Percentiles rank a stretch among this genome's conserved stretches.
These are phyloP conservation scores for Acrobasis suavella DNA, from an alignment of 2,888 invertebrate species.

Conservation along the genomic window DNA sequence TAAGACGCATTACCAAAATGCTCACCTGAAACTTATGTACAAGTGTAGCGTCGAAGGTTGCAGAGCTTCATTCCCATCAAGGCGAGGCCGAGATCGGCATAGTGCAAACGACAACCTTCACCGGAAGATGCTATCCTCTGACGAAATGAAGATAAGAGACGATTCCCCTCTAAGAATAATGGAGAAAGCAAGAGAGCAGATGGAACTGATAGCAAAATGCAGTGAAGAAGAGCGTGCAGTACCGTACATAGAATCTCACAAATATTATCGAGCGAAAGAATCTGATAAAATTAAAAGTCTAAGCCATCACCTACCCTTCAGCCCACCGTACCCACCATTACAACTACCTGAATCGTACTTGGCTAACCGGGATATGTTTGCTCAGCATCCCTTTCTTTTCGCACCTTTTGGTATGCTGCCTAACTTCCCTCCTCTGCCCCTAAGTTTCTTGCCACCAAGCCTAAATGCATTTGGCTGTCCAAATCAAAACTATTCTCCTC, in stretches of 20 bases:
- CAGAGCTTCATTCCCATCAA: conserved; percentile 96
- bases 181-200: conserved; percentile 86
- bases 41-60: conserved; percentile 97
- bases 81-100: conserved; percentile 95
- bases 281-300: conserved; percentile 61
- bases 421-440: conserved; percentile 72
- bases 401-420: conserved; percentile 77
- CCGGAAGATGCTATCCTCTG: conserved; percentile 91
- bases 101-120: conserved; percentile 95
- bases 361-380: conserved; percentile 67
- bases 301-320: conserved; percentile 57
- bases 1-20: conserved; percentile 97
- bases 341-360: conserved; percentile 68
- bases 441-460: conserved; percentile 71
- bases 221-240: conserved; percentile 87
- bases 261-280: conserved; percentile 68
- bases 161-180: conserved; percentile 71
- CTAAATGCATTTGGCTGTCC: conserved; percentile 69
- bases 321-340: conserved; percentile 62
- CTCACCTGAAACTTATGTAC: conserved; percentile 97
- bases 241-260: conserved; percentile 81
- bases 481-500: conserved; percentile 64
- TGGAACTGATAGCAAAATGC: conserved; percentile 89
- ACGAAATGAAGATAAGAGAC: conserved; percentile 70
- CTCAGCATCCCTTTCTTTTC: conserved; percentile 74